Evolutionary conservation across 2,888 invertebrate genomes (phyloP).

Genomic region (Stramonita haemastoma): DNA sequence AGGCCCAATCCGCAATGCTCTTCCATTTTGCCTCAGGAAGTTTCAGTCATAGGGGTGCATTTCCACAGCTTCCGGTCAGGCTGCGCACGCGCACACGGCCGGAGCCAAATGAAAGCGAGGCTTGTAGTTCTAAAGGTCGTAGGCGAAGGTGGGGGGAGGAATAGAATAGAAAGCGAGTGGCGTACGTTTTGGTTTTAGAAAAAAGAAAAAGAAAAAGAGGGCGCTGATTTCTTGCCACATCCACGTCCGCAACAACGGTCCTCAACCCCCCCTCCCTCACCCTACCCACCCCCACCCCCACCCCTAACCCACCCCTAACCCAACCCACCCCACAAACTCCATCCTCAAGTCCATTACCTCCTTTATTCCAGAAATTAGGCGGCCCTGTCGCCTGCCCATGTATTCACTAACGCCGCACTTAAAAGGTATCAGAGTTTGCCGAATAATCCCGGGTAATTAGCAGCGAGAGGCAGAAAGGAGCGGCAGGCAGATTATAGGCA

Average conservation of each 20-base stretch:
- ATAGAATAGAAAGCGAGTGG: neutral
- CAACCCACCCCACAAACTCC: neutral
- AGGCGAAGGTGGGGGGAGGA: neutral
- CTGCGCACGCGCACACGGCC: conserved; percentile 36
- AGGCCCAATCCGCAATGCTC: conserved; percentile 10
- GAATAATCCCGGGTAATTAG: conserved; percentile 52
- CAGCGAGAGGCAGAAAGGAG: conserved; percentile 28
- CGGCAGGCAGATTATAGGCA: conserved; percentile 39
- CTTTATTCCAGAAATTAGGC: conserved; percentile 41
- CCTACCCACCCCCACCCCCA: no score
- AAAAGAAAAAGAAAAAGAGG: neutral
- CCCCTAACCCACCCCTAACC: neutral
- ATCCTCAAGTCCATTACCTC: conserved; percentile 38
- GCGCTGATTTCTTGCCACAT: conserved; percentile 35
- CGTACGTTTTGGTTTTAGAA: conserved; percentile 17
- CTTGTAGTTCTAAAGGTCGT: neutral
- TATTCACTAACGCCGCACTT: conserved; percentile 46
- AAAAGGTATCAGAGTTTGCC: conserved; percentile 53
- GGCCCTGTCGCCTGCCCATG: conserved; percentile 32
- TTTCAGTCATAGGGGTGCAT: conserved; percentile 45
- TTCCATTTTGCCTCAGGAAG: conserved; percentile 42
- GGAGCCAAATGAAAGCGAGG: conserved; percentile 20
- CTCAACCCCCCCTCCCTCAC: no score
- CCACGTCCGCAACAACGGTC: no score
- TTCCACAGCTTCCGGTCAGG: conserved; percentile 39